These are phyloP conservation scores for Arrhopalites spinosus DNA, from an alignment of 2,888 invertebrate species.

Conservation along the genomic window DNA sequence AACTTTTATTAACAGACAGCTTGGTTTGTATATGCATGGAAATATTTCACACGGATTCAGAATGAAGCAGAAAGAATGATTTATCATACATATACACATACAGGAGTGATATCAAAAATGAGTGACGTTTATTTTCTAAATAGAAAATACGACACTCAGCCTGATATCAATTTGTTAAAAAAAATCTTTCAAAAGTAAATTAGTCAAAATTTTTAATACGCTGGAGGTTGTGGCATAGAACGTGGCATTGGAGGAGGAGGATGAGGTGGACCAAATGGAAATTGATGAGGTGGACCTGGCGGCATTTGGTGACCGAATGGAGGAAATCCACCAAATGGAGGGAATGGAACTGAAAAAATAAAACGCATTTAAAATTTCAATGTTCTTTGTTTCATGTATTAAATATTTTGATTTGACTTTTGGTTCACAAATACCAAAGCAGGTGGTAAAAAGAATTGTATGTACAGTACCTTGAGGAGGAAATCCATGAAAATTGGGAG, in stretches of 20 bases:
- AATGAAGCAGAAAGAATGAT: no score
- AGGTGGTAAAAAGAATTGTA: no score
- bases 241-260: constrained; percentile 66
- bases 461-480: no score
- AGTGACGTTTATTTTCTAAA: not conserved
- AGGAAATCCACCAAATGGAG: not conserved
- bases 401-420: no score
- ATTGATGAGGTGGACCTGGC: not conserved
- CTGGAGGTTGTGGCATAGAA: constrained; percentile 61
- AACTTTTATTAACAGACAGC: no score
- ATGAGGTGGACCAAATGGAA: constrained; percentile 63
- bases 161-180: no score
- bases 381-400: no score
- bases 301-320: not conserved
- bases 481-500: not conserved
- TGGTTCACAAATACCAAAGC: no score
- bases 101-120: not conserved
- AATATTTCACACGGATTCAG: no score
- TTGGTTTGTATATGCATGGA: no score
- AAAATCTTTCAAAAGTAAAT: no score
- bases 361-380: constrained; percentile 7
- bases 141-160: not conserved
- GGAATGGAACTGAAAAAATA: not conserved
- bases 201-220: constrained; percentile 8
- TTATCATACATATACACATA: no score